Evolutionary conservation across 92 coral and sea anemone species (phyloP).

Genomic region (Epizoanthus fatuus): DNA sequence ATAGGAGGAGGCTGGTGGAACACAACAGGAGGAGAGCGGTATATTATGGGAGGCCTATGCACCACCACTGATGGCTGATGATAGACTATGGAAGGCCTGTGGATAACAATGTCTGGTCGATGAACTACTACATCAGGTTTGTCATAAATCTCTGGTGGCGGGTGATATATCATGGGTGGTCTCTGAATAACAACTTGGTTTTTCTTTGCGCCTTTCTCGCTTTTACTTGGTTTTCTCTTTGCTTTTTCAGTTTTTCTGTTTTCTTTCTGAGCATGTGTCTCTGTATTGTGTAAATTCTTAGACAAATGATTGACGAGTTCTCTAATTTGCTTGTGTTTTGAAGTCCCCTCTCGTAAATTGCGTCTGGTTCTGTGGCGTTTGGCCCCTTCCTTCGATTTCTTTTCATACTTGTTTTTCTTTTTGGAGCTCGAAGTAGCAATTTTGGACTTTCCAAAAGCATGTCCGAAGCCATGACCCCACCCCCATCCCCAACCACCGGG

Average conservation of each 20-base stretch:
- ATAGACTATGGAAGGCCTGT: conserved; percentile 88
- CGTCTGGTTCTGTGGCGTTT: conserved; percentile 45
- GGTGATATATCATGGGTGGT: conserved; percentile 84
- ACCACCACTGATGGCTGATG: conserved; percentile 92
- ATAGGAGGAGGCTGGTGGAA: conserved; percentile 93
- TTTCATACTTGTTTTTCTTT: conserved; percentile 7
- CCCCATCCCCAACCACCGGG: conserved; percentile 77
- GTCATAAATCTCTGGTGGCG: conserved; percentile 93
- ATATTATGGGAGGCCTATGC: conserved; percentile 88
- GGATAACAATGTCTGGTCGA: conserved; percentile 87
- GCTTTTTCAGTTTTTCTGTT: conserved; percentile 17
- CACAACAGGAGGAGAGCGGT: conserved; percentile 85
- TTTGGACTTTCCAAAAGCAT: conserved; percentile 88
- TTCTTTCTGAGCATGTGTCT: neutral
- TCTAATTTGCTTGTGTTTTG: neutral
- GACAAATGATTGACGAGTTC: neutral
- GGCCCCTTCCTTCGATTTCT: neutral
- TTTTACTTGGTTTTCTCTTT: conserved; percentile 44
- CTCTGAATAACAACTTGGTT: conserved; percentile 81
- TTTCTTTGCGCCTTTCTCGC: conserved; percentile 76
- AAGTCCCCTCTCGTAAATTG: conserved; percentile 16
- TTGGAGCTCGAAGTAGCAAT: conserved; percentile 31
- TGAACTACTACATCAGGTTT: conserved; percentile 86
- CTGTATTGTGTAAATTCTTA: neutral
- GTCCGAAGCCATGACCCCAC: conserved; percentile 69